A percentile compares a stretch with the other conserved stretches of the same genome.
Conservation (phyloP, 2,888 invertebrate genomes). For the Orchesellides sinensis region DNA sequence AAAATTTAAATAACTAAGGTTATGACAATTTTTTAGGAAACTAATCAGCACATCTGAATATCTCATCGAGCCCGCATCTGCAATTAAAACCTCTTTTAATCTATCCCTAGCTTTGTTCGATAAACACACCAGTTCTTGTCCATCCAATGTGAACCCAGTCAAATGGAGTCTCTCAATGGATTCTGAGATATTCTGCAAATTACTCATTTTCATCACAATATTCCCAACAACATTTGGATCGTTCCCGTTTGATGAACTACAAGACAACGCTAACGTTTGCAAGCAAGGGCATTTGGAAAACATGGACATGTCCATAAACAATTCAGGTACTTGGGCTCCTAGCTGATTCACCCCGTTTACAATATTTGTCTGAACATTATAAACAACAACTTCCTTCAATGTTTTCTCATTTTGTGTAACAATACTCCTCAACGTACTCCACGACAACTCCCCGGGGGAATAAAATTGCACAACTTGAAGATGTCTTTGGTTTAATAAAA, state of each 20-base stretch:
- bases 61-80: constrained; percentile 68
- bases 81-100: constrained; percentile 68
- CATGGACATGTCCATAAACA: constrained; percentile 56
- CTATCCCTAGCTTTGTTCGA: constrained; percentile 36
- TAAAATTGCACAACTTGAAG: constrained; percentile 70
- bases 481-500: constrained; percentile 50
- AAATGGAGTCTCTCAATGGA: constrained; percentile 65
- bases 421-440: constrained; percentile 46
- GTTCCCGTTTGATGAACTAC: constrained; percentile 47
- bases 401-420: constrained; percentile 53
- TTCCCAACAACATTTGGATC: constrained; percentile 31
- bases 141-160: constrained; percentile 63
- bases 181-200: constrained; percentile 46
- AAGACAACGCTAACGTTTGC: constrained; percentile 63
- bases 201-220: constrained; percentile 32
- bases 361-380: constrained; percentile 54
- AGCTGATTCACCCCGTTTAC: neutral
- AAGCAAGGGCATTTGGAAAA: constrained; percentile 64
- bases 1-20: constrained; percentile 66
- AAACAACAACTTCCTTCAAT: constrained; percentile 65
- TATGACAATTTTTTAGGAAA: constrained; percentile 66
- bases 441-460: constrained; percentile 68
- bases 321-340: constrained; percentile 10
- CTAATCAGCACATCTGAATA: constrained; percentile 66
- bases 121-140: constrained; percentile 63